These are phyloP conservation scores for Porites evermanni DNA, from an alignment of 92 coral and sea anemone species.

Conservation along the genomic window DNA sequence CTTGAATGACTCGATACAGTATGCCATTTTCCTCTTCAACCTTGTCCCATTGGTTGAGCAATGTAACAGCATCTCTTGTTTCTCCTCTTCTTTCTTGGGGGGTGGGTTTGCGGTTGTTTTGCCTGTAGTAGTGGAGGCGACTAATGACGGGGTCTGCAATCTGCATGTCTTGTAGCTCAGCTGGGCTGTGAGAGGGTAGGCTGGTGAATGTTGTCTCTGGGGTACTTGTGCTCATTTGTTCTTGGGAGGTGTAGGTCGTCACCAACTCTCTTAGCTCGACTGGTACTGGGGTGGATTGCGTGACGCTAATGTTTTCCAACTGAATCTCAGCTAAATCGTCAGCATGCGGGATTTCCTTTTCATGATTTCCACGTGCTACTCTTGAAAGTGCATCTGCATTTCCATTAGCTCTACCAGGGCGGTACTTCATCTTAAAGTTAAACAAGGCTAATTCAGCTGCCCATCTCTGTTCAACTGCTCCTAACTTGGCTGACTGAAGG, in stretches of 20 bases:
- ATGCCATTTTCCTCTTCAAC: too few relatives aligned
- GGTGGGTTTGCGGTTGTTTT: too few relatives aligned
- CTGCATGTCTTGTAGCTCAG: neutral
- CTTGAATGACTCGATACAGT: too few relatives aligned
- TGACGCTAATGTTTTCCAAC: neutral
- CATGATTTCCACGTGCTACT: neutral
- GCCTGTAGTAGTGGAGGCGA: neutral
- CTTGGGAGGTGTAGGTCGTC: neutral
- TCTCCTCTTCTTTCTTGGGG: too few relatives aligned
- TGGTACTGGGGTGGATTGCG: neutral
- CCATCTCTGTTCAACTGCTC: conserved; percentile 53
- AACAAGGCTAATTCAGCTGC: conserved; percentile 70
- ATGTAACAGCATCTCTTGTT: too few relatives aligned
- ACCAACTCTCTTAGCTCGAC: neutral
- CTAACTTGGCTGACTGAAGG: too few relatives aligned
- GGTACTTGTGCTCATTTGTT: neutral
- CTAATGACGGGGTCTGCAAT: neutral
- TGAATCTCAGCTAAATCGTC: neutral
- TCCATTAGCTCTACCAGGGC: conserved; percentile 55
- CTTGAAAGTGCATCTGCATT: conserved; percentile 76
- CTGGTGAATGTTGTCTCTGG: neutral
- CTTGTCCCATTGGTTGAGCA: too few relatives aligned
- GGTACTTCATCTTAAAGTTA: conserved; percentile 54
- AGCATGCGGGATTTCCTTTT: neutral
- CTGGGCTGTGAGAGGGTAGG: conserved; percentile 1